Evolutionary conservation across 37 sponge, comb jelly and placozoan genomes (phyloP), one percentile per base, ranked within the genome.

Genomic region (Beroe forskalii): DNA sequence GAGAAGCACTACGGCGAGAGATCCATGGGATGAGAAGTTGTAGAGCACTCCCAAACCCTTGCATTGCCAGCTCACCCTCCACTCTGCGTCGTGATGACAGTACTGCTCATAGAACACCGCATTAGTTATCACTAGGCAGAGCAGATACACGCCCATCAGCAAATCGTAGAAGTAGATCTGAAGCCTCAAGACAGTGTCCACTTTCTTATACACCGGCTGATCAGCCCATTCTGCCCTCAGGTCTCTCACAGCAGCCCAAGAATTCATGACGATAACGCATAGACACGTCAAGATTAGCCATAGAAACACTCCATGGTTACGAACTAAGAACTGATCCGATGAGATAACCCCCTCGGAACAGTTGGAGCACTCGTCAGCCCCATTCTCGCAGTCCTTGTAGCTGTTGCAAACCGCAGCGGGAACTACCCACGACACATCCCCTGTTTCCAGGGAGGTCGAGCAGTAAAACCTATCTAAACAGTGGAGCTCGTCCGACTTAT

Each of bases 341-440:
- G 66, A 64, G 4, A 64, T 4, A 23, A 64, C 4, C 14, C 66
- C 66, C 4, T 64, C 25, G 4, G 76, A 38, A 22, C 76, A 72
- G 40, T 72, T 72, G 8, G 20, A 17, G 40, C 76, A 72, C 40
- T 72, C 76, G 23, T 72, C 76, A 35, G 23, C 14, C 8, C 76
- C 76, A 72, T 22, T 72, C 22, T 72, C 76, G 23, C 76, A 72
- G 76, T 72, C 76, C 40, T 72, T 72, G 76, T 72, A 36, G 23
- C 40, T 72, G 40, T 72, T 22, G 23, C 76, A 72, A 3, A 38
- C 40, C 19, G 40, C 40, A 2, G 19, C 3, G 40, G 20, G 40
- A 28, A 8, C 6, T 27, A 72, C 76, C 76, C 76, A 72, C 6
- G 76, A 38, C 28, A 72, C 76, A 4, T 23, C 6, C 4, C 30